phyloP scores from a whole-genome alignment of 2,888 invertebrate species.

The Drosophila demipolita region DNA sequence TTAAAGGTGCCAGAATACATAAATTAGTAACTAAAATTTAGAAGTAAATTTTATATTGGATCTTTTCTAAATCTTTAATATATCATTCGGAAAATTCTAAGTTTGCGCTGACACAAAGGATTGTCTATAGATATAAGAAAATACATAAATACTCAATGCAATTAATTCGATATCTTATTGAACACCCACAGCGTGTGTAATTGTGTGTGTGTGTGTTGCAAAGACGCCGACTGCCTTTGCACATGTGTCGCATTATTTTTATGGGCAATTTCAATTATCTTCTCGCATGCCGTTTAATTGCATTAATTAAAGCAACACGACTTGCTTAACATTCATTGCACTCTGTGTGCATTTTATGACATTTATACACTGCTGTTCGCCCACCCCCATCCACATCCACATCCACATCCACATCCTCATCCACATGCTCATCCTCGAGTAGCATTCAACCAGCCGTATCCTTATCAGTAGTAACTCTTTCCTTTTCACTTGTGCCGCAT shows the following conservation, averaged over 20 bases:
- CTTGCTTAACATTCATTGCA: conserved; percentile 73
- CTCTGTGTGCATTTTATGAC: conserved; percentile 45
- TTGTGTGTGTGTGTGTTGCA: background rate
- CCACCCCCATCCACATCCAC: conserved; percentile 6
- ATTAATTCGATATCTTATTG: conserved; percentile 11
- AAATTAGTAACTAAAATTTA: background rate
- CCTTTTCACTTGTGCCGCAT: conserved; percentile 49
- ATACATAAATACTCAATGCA: background rate
- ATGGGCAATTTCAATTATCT: conserved; percentile 70
- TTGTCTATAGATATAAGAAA: background rate
- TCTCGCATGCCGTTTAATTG: conserved; percentile 67
- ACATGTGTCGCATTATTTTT: conserved; percentile 49
- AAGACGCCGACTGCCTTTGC: conserved; percentile 11
- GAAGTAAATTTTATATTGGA: background rate
- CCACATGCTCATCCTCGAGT: background rate
- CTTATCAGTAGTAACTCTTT: conserved; percentile 61
- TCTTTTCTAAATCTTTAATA: background rate
- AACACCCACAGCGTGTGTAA: background rate
- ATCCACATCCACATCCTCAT: background rate
- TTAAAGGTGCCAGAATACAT: background rate
- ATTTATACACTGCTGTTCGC: conserved; percentile 30
- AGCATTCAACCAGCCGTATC: conserved; percentile 36
- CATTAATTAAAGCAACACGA: conserved; percentile 76
- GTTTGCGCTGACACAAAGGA: background rate
- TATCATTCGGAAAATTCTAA: background rate